Conservation (phyloP, 1,140 invertebrate genomes). For the Habropoda laboriosa region DNA sequence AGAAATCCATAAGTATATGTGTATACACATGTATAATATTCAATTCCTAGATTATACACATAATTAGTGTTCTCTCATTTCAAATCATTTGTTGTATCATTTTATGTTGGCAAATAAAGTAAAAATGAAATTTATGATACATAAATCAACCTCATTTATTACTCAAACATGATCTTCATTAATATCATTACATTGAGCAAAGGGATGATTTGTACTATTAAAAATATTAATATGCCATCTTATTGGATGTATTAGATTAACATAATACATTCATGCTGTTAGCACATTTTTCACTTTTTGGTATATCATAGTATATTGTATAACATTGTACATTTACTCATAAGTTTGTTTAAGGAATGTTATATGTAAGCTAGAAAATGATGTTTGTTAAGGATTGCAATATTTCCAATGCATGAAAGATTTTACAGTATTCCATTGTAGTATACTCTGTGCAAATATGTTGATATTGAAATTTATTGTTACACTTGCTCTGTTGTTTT, state of each 20-base stretch:
- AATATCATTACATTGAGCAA: slow-evolving; percentile 16
- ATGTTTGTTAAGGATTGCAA: not conserved
- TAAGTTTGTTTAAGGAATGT: slow-evolving; percentile 22
- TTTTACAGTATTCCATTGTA: not conserved
- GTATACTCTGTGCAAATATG: not conserved
- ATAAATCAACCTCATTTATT: slow-evolving; percentile 5
- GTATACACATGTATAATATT: slow-evolving; percentile 42
- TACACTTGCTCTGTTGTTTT: not conserved
- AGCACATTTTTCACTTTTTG: slow-evolving; percentile 36
- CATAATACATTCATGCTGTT: slow-evolving; percentile 52
- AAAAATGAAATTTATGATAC: not conserved
- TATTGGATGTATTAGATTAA: slow-evolving; percentile 29
- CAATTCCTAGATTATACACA: slow-evolving; percentile 40
- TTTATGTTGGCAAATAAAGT: not conserved
- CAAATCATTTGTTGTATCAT: slow-evolving; percentile 13
- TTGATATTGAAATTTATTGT: not conserved
- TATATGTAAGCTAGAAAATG: slow-evolving; percentile 19
- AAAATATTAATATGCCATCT: slow-evolving; percentile 16
- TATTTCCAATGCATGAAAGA: slow-evolving; percentile 18
- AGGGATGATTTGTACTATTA: not conserved
- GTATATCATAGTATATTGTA: slow-evolving; percentile 2
- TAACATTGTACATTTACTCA: slow-evolving; percentile 3
- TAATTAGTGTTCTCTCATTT: slow-evolving; percentile 28
- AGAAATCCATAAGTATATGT: slow-evolving; percentile 57
- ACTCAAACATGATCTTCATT: not conserved